A percentile compares a stretch with the other conserved stretches of the same genome.
Evolutionary conservation across 2,888 invertebrate species (phyloP).

Genomic region (Boloria euphrosyne): DNA sequence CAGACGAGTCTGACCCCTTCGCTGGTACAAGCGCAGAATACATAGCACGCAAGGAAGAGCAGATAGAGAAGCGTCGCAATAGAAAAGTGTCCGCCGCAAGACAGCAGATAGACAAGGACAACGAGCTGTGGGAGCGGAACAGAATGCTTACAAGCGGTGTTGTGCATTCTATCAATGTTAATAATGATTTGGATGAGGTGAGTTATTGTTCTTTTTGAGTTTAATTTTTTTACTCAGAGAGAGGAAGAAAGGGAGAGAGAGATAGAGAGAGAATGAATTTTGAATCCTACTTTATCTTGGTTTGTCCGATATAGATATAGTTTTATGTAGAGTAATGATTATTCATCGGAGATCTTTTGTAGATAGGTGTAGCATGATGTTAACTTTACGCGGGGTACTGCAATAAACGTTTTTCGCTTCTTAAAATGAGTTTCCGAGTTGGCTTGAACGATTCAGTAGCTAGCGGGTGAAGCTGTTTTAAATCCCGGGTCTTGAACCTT

Average conservation of each 20-base stretch:
- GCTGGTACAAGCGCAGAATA: slow-evolving; percentile 94
- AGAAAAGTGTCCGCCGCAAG: slow-evolving; percentile 97
- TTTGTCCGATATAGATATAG: neutral
- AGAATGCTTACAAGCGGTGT: slow-evolving; percentile 98
- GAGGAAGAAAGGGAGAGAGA: too few species aligned
- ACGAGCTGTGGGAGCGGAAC: slow-evolving; percentile 99
- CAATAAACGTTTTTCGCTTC: too few species aligned
- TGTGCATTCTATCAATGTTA: slow-evolving; percentile 92
- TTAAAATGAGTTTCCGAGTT: too few species aligned
- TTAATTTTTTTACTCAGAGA: neutral
- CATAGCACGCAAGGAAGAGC: slow-evolving; percentile 95
- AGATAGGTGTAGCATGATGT: too few species aligned
- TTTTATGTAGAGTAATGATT: neutral
- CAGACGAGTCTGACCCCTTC: slow-evolving; percentile 96
- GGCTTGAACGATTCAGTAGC: too few species aligned
- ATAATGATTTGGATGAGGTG: slow-evolving; percentile 95
- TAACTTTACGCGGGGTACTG: too few species aligned
- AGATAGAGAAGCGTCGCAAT: slow-evolving; percentile 93
- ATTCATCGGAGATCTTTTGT: too few species aligned
- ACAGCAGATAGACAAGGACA: slow-evolving; percentile 98
- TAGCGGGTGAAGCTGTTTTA: too few species aligned
- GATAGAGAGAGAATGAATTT: too few species aligned
- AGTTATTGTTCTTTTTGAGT: slow-evolving; percentile 11
- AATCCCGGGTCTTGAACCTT: too few species aligned
- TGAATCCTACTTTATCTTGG: too few species aligned